Base-by-base conservation (phyloP, 2,888 invertebrate species). In the Oligia latruncula region DNA sequence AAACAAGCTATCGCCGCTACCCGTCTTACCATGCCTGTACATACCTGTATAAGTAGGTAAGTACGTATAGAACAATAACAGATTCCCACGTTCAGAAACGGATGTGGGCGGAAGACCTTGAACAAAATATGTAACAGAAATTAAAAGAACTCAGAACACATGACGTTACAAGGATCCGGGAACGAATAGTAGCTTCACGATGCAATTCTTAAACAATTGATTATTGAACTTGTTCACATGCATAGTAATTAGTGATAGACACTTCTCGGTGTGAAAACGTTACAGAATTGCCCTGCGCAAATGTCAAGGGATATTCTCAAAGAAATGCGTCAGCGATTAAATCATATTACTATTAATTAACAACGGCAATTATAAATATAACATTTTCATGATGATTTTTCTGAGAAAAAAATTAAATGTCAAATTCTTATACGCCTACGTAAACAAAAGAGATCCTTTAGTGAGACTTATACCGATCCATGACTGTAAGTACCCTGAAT, bases 31-130 rank as follows among this genome's bases (percentile, higher is more conserved):
- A 90, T 89, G 6, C 40, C 40, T 40, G 43, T 43, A 76, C 73
- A 77, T 64, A 75, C 58, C 64, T 78, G 40, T 11, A 74, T 52
- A 82, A 80, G 82, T 83, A 40, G 40, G 40, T 40, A 85, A 68
- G 35, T 35, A 85, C 70, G n/a, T 83, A 87, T 74, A 80, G 76
- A 89, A 88, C 82, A 89, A 90, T 83, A 87, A 80, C 85, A 85
- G 81, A 85, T 91, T 90, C 91, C 84, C 87, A 85, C 86, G 82
- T 84, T 78, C 80, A 89, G 78, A 74, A 84, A 84, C 91, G 91
- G 90, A 91, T 90, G 89, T 91, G 82, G 91, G 91, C 72, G 87
- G 77, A 52, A 80, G 83, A 82, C 91, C 91, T 91, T 91, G 90
- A 86, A 68, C 20, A 83, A 49, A 80, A 89, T 86, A 83, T 89